phyloP scores from a whole-genome alignment of 2,888 invertebrate species.

The Drosophila anceps region DNA sequence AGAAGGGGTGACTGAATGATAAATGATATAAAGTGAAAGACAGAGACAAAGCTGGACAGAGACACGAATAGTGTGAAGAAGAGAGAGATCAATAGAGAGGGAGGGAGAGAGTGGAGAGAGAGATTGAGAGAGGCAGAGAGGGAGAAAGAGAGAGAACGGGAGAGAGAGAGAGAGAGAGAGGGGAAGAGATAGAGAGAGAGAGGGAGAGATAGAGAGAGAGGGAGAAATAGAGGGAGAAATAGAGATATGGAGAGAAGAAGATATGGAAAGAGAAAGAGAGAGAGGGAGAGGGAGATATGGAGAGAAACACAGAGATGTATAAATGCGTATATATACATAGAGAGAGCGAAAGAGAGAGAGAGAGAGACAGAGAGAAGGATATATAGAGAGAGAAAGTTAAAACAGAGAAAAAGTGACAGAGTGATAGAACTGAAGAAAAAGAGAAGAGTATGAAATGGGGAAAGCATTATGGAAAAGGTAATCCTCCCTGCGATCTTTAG shows the following conservation, averaged over 20 bases:
- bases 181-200: neutral
- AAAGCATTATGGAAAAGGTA: neutral
- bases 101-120: neutral
- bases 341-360: neutral
- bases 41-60: neutral
- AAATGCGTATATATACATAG: too few species aligned
- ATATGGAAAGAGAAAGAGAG: neutral
- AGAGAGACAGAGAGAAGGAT: neutral
- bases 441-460: neutral
- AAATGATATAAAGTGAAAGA: neutral
- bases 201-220: neutral
- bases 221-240: neutral
- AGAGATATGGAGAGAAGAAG: neutral
- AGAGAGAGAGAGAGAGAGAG: neutral
- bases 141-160: neutral
- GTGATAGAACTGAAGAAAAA: too few species aligned
- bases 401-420: neutral
- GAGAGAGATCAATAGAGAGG: neutral
- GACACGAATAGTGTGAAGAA: fast-evolving
- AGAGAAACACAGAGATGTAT: neutral
- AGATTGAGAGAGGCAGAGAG: neutral
- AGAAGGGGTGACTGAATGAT: neutral
- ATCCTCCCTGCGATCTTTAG: neutral
- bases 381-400: neutral
- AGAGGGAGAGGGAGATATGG: neutral